Evolutionary conservation across 2,797 vertebrate genomes (phyloP).

Genomic region (Parauchenoglanis punctatus): DNA sequence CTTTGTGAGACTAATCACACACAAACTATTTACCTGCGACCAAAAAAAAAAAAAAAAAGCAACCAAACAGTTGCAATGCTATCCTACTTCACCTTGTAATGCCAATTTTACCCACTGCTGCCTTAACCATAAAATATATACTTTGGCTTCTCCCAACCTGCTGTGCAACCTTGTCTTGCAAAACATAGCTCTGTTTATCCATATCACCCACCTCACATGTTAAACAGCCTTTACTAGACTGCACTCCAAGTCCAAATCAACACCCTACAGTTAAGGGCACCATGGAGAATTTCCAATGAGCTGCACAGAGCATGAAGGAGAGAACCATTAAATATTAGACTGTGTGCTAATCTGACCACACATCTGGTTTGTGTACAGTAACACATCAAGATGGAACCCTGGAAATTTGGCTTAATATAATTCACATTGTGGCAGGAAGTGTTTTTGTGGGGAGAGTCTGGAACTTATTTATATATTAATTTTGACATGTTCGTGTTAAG

Average conservation of each 20-base stretch:
- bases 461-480: conserved; percentile 29
- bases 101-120: neutral
- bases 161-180: neutral
- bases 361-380: neutral
- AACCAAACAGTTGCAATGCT: neutral
- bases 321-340: conserved; percentile 3
- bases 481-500: conserved; percentile 12
- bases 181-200: conserved; percentile 6
- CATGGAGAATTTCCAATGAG: conserved; percentile 25
- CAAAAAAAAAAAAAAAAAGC: neutral
- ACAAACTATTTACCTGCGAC: neutral
- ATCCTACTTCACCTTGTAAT: neutral
- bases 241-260: conserved; percentile 18
- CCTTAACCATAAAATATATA: neutral
- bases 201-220: neutral
- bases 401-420: conserved; percentile 11
- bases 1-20: neutral
- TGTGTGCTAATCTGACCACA: conserved; percentile 12
- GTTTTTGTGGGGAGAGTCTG: neutral
- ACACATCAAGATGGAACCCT: neutral
- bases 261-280: conserved; percentile 33
- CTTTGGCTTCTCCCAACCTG: neutral
- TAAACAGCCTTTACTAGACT: conserved; percentile 6
- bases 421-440: conserved; percentile 5
- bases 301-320: conserved; percentile 13